Evolutionary conservation across 2,797 vertebrate genomes (phyloP).

Genomic region (Typhlichthys subterraneus): DNA sequence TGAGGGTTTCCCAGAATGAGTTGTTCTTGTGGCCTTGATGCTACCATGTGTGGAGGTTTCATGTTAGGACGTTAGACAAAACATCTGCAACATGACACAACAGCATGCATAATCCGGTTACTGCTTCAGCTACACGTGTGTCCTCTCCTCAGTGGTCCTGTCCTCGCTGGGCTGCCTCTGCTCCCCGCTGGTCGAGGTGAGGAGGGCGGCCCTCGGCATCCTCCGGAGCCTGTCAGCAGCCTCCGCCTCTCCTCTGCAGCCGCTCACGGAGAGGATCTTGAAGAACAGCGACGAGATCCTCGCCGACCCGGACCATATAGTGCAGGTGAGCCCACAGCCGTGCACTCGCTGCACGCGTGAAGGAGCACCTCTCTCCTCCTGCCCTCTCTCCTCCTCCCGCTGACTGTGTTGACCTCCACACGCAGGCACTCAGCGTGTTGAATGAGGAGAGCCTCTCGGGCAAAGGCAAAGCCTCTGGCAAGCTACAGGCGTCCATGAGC

Average conservation of each 20-base stretch:
- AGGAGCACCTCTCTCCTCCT: too few species aligned
- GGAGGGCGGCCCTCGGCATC: constrained; percentile 82
- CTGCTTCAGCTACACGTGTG: too few species aligned
- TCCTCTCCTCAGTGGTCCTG: constrained; percentile 74
- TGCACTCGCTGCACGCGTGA: too few species aligned
- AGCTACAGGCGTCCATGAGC: constrained; percentile 71
- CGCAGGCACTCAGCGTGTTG: constrained; percentile 79
- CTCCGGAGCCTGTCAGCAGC: constrained; percentile 74
- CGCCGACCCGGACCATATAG: constrained; percentile 83
- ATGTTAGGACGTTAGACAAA: too few species aligned
- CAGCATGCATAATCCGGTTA: too few species aligned
- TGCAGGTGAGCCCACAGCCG: constrained; percentile 72
- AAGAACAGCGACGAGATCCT: constrained; percentile 85
- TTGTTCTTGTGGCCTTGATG: too few species aligned
- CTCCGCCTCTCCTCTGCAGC: constrained; percentile 71
- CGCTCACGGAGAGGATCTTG: constrained; percentile 78
- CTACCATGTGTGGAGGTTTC: too few species aligned
- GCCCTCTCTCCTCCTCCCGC: too few species aligned
- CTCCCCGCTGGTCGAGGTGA: constrained; percentile 84
- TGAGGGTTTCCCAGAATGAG: too few species aligned
- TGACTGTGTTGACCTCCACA: constrained; percentile 2
- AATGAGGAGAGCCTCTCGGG: constrained; percentile 68
- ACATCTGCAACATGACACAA: too few species aligned
- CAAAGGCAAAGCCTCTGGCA: constrained; percentile 68
- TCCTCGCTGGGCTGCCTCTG: constrained; percentile 85